phyloP scores from a whole-genome alignment of 2,797 vertebrate species.

The Pangasius krempfi region DNA sequence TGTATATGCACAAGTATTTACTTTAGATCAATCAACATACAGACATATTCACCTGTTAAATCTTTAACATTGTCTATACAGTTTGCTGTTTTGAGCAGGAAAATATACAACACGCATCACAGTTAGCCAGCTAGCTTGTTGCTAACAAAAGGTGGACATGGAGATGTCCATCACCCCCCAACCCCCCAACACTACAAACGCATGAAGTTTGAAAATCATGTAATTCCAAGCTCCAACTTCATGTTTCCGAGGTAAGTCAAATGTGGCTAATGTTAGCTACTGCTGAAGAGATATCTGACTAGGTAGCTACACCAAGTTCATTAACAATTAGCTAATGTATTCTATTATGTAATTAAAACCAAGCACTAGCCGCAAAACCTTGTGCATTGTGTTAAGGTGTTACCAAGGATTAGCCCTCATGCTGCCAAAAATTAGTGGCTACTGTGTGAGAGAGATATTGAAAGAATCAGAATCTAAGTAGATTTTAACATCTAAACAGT shows the following conservation, averaged over 20 bases:
- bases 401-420: background rate
- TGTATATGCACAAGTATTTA: background rate
- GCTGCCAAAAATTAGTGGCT: background rate
- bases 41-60: background rate
- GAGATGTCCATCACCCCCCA: background rate
- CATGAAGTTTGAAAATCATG: too few relatives aligned
- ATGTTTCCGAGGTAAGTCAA: background rate
- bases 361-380: background rate
- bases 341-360: background rate
- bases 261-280: background rate
- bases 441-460: too few relatives aligned
- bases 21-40: background rate
- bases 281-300: too few relatives aligned
- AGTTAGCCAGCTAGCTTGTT: background rate
- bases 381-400: background rate
- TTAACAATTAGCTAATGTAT: too few relatives aligned
- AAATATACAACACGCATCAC: background rate
- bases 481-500: background rate
- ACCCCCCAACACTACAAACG: too few relatives aligned
- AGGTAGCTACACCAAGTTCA: background rate
- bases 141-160: background rate
- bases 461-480: background rate
- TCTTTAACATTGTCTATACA: background rate
- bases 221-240: too few relatives aligned
- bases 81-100: background rate